These are phyloP conservation scores for Ramphastos sulfuratus DNA, from an alignment of 2,113 vertebrate genomes.

Conservation along the genomic window DNA sequence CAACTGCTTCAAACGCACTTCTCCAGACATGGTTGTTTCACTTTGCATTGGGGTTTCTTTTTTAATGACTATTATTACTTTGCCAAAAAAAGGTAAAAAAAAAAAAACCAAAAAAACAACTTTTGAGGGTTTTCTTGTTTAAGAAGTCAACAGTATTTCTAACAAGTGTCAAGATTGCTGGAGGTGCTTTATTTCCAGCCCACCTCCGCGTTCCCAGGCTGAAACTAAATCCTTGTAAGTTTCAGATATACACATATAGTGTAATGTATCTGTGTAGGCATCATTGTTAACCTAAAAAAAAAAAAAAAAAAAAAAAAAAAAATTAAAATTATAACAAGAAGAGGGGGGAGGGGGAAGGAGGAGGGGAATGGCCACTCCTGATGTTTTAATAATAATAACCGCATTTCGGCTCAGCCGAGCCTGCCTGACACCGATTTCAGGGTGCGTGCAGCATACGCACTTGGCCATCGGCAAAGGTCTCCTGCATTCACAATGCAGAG, in stretches of 20 bases:
- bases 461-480: slow-evolving; percentile 38
- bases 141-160: slow-evolving; percentile 54
- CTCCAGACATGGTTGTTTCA: slow-evolving; percentile 90
- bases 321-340: background rate
- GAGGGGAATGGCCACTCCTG: background rate
- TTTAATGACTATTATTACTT: slow-evolving; percentile 52
- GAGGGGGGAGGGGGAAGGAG: background rate
- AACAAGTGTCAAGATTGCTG: slow-evolving; percentile 59
- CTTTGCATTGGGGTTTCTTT: slow-evolving; percentile 56
- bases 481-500: slow-evolving; percentile 78
- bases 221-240: slow-evolving; percentile 48
- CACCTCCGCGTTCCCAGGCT: slow-evolving; percentile 52
- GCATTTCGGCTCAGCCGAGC: slow-evolving; percentile 37
- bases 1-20: slow-evolving; percentile 98
- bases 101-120: background rate
- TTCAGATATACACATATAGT: background rate
- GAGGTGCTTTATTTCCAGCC: slow-evolving; percentile 62
- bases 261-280: background rate
- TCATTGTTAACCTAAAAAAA: background rate
- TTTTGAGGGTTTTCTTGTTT: slow-evolving; percentile 43
- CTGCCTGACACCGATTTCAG: slow-evolving; percentile 49
- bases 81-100: background rate
- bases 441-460: background rate
- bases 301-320: background rate
- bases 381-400: slow-evolving; percentile 56